Evolutionary conservation across 2,888 invertebrate species (phyloP), one percentile per base, ranked within the genome.

Genomic region (Calameuta pallipes): DNA sequence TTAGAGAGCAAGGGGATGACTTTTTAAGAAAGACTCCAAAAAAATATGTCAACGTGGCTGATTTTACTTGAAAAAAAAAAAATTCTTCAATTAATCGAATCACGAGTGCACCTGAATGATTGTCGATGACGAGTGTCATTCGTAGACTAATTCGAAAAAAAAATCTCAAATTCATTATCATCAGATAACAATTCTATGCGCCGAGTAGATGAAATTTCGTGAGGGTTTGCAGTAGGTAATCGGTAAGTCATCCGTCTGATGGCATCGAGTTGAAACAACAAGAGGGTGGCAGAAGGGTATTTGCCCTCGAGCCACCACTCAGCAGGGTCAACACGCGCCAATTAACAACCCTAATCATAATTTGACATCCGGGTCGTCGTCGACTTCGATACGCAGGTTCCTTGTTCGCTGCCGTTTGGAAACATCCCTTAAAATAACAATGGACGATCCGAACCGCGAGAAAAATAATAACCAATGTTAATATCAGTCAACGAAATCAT

Each of bases 261-360:
- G 84, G 83, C 79, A 83, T 85, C 82, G 83, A 82, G 83, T 87
- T 89, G 84, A 86, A 88, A 88, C 84, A 89, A 89, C 89, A 89
- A 84, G 79, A 85, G 86, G 88, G 87, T 83, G 83, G 80, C 83
- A 82, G 81, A 81, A 80, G 81, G 82, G 82, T 88, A 85, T 87
- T 87, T 87, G 84, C 84, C 83, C 84, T 82, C 81, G 83, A 82
- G 81, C 85, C 80, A 84, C 87, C 87, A 89, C 88, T 89, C 85
- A 85, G 87, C 80, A 89, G 83, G 85, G 87, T 89, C 88, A 89
- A 89, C 88, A 89, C 80, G 84, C 83, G 83, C 85, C 86, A 89
- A 89, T 89, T 89, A 89, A 87, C 85, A 83, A 82, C 81, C 85
- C 84, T 86, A 85, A 88, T 88, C 85, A 87, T 86, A 87, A 88